Evolutionary conservation across 2,113 vertebrate species (phyloP).

Genomic region (Orthonyx spaldingii): DNA sequence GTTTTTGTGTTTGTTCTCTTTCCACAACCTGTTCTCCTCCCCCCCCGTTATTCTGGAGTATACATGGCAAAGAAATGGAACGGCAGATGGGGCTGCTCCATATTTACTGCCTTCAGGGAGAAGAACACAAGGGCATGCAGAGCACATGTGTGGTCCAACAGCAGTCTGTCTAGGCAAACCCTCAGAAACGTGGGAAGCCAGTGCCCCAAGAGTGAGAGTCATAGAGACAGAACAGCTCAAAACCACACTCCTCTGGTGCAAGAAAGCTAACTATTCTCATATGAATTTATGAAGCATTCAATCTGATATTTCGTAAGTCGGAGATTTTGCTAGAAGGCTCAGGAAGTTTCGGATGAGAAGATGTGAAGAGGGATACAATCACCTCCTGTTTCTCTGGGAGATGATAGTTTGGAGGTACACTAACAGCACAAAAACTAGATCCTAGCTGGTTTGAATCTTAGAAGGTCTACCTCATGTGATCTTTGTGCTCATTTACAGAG

Average conservation of each 20-base stretch:
- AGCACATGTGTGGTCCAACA: neutral
- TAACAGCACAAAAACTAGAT: neutral
- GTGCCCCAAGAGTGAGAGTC: neutral
- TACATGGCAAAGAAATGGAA: neutral
- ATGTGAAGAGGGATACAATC: neutral
- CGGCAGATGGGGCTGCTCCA: slow-evolving; percentile 8
- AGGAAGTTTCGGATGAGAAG: neutral
- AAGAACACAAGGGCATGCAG: neutral
- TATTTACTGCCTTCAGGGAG: slow-evolving; percentile 17
- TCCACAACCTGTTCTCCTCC: neutral
- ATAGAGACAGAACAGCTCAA: neutral
- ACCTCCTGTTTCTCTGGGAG: neutral
- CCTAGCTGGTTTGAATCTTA: neutral
- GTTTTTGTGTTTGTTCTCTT: neutral
- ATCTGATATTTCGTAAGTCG: neutral
- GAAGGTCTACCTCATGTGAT: neutral
- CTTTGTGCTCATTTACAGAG: neutral
- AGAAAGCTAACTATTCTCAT: neutral
- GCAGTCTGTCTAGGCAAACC: neutral
- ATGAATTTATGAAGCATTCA: neutral
- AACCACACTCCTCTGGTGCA: neutral
- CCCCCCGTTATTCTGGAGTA: neutral
- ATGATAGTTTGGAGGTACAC: neutral
- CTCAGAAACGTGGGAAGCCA: neutral
- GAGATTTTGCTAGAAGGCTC: neutral